Base-by-base conservation (phyloP, 2,113 vertebrate genomes). In the Ceyx melanurus region DNA sequence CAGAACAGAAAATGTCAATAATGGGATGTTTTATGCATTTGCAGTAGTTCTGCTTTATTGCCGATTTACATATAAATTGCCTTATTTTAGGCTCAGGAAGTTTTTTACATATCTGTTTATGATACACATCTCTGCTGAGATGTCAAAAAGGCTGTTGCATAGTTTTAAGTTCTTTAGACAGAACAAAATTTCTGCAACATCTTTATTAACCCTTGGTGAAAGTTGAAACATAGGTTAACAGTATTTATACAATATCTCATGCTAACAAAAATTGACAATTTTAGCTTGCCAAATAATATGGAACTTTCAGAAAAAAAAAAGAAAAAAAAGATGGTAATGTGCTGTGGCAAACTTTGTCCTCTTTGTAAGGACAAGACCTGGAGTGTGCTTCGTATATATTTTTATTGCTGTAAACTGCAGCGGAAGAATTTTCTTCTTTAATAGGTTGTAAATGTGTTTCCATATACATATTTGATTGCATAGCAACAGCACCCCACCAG, bases 41-140 rank as follows among this genome's bases (percentile, higher is more conserved):
- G 98, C 98, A 97, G 98, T 98, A 98, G 98, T 99, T 99, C 98
- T 98, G 98, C 98, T 98, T 99, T 99, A 99, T 99, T 98, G 98
- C 97, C 97, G 98, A 99, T 99, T 99, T 99, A 99, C 99, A 99
- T 99, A 99, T 99, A 99, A 99, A 99, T 99, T 98, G 99, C 98
- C 98, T 99, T 98, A 99, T 99, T 99, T 99, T 98, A 98, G 98
- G 97, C 98, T 98, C 97, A 98, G 98, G 98, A 98, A 98, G 98
- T 98, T 98, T 98, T 98, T 98, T 98, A 98, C 98, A 98, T 97
- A 98, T 98, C 98, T 98, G 97, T 98, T 98, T 98, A 98, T 98
- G 98, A 98, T 98, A 98, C 98, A 98, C 97, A 98, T 98, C 98
- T 98, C 97, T 98, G 98, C 98, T 98, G 97, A 98, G 98, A 98